Evolutionary conservation across 2,113 vertebrate genomes (phyloP), one percentile per base, ranked within the genome.

Genomic region (Sitta europaea): DNA sequence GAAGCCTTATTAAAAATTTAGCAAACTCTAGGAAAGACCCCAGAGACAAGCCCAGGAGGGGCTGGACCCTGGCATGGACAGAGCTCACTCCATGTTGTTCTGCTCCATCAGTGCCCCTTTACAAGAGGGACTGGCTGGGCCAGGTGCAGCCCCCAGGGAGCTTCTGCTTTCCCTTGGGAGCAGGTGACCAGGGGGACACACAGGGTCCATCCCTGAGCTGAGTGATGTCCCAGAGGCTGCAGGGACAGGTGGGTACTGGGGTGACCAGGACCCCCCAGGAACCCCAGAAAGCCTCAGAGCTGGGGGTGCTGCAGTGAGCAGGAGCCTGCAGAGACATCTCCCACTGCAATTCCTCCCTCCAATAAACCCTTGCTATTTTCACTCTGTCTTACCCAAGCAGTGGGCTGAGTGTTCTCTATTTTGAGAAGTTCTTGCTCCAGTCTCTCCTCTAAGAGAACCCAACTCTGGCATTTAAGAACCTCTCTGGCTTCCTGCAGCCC

Each of bases 221-320:
- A 1, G 51, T 1, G 10, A 27, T n/a, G 47, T 43, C 35, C 15
- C 1, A 14, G 57, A 47, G 6, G 48, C 73, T 40, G 66, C 62
- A 50, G 1, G 7, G 70, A 11, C 11, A 40, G 54, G 6, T 0
- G 7, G 55, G 68, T 35, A 47, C 61, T 15, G 45, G 25, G 36
- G 54, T 9, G 45, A 71, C 12, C 53, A 63, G 74, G 24, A 54
- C 8, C 3, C 29, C 16, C 4, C 0, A 0, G 8, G 48, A 75
- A 22, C n/a, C 36, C 36, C 2, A 7, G 23, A 53, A 40, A 35
- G 27, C 35, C 3, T 3, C 6, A 5, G 72, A 36, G 70, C 55
- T 38, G 67, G 82, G 76, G 58, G 5, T 42, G 72, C 63, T 48
- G 47, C 78, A 74, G 55, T 0, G 1, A 85, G 24, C 48, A 48